These are phyloP conservation scores for Apolygus lucorum DNA, from an alignment of 1,140 invertebrate species.

Conservation along the genomic window DNA sequence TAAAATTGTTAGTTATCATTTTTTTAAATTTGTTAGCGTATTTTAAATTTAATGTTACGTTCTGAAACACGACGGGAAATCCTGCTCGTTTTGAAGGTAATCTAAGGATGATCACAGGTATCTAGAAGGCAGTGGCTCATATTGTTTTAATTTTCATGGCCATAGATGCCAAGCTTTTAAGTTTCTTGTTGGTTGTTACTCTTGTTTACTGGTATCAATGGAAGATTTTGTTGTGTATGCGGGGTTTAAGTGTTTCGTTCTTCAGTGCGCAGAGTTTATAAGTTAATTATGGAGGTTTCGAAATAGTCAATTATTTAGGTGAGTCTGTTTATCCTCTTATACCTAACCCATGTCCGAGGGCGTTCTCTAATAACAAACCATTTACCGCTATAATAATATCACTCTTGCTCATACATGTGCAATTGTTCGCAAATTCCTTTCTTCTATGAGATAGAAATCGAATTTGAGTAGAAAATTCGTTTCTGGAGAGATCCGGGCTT, in stretches of 20 bases:
- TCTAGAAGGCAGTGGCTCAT: slow-evolving; percentile 26
- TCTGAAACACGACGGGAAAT: too few relatives aligned
- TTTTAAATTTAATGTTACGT: too few relatives aligned
- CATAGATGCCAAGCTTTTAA: slow-evolving; percentile 31
- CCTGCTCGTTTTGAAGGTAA: too few relatives aligned
- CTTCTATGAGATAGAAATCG: too few relatives aligned
- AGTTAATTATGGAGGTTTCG: slow-evolving; percentile 22
- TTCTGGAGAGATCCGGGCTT: neutral
- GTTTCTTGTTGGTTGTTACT: slow-evolving; percentile 28
- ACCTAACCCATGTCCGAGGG: slow-evolving; percentile 26
- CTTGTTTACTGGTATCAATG: slow-evolving; percentile 31
- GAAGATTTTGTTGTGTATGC: slow-evolving; percentile 24
- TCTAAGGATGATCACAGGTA: neutral
- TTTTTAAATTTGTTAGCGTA: too few relatives aligned
- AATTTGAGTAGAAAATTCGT: neutral
- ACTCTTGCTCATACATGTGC: too few relatives aligned
- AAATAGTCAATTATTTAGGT: slow-evolving; percentile 26
- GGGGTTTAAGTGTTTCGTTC: slow-evolving; percentile 9
- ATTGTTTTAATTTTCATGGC: slow-evolving; percentile 31
- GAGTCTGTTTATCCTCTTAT: slow-evolving; percentile 22
- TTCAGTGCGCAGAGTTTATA: slow-evolving; percentile 16
- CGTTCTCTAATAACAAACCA: slow-evolving; percentile 29
- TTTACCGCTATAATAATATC: slow-evolving; percentile 21
- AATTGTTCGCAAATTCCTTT: too few relatives aligned
- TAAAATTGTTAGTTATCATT: too few relatives aligned